These are phyloP conservation scores for Camelus dromedarius DNA, from an alignment of 2,113 vertebrate genomes.

Conservation along the genomic window DNA sequence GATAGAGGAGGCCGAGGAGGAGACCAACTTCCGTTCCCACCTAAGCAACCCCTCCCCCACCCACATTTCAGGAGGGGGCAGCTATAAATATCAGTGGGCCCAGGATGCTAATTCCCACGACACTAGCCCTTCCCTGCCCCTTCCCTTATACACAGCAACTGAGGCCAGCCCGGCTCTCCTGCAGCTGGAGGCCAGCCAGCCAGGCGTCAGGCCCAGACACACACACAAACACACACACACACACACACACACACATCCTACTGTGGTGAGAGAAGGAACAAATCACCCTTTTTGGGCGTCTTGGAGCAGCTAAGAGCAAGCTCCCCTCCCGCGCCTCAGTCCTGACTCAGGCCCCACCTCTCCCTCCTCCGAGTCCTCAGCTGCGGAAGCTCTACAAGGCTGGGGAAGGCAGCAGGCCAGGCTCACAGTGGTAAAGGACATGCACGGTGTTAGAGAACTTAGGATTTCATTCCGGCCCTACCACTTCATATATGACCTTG, in stretches of 20 bases:
- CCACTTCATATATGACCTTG: background rate
- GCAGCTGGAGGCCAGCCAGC: slow-evolving; percentile 39
- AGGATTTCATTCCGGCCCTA: background rate
- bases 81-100: slow-evolving; percentile 79
- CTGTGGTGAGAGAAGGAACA: background rate
- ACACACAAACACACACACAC: background rate
- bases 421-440: background rate
- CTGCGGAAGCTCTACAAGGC: background rate
- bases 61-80: slow-evolving; percentile 48
- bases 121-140: background rate
- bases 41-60: slow-evolving; percentile 40
- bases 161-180: background rate
- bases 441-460: background rate
- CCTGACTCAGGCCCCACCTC: background rate
- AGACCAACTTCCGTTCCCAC: slow-evolving; percentile 80
- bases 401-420: background rate
- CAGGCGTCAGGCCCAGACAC: background rate
- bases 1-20: background rate
- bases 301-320: background rate
- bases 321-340: background rate
- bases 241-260: background rate
- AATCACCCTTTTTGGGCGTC: slow-evolving; percentile 64
- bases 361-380: background rate
- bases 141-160: background rate
- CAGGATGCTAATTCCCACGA: slow-evolving; percentile 71